phyloP scores from a whole-genome alignment of 2,113 vertebrate species.

The Ctenodactylus gundi region DNA sequence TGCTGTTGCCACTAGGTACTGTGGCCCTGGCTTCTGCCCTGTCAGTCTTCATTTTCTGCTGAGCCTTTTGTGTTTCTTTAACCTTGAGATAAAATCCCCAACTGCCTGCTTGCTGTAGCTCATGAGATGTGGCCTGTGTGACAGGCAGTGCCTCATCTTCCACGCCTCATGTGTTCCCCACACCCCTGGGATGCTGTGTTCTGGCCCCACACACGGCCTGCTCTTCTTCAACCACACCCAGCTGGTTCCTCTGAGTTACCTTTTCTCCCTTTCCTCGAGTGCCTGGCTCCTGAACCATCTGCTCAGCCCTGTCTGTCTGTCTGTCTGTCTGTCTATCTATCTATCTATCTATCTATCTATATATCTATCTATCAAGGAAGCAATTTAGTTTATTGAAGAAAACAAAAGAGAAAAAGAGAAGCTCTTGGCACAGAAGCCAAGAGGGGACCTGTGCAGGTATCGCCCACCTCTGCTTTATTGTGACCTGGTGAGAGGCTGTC shows the following conservation, averaged over 20 bases:
- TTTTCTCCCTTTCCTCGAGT: neutral
- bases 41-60: neutral
- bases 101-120: neutral
- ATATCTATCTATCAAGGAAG: too few species aligned
- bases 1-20: neutral
- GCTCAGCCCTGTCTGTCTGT: too few species aligned
- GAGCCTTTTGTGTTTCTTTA: neutral
- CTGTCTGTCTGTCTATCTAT: too few species aligned
- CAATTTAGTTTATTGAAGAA: too few species aligned
- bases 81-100: neutral
- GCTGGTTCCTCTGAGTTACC: neutral
- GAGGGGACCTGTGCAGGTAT: too few species aligned
- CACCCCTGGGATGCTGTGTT: neutral
- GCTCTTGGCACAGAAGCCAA: too few species aligned
- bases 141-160: too few species aligned
- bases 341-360: too few species aligned
- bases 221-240: neutral
- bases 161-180: too few species aligned
- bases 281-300: neutral
- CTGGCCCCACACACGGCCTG: rapidly evolving
- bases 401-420: too few species aligned
- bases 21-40: neutral
- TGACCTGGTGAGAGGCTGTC: neutral
- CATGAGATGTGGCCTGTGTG: neutral
- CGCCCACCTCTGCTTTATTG: neutral